Percentiles rank a stretch among this genome's conserved stretches.
Conservation (phyloP, 2,888 invertebrate genomes). For the Eulithis prunata region DNA sequence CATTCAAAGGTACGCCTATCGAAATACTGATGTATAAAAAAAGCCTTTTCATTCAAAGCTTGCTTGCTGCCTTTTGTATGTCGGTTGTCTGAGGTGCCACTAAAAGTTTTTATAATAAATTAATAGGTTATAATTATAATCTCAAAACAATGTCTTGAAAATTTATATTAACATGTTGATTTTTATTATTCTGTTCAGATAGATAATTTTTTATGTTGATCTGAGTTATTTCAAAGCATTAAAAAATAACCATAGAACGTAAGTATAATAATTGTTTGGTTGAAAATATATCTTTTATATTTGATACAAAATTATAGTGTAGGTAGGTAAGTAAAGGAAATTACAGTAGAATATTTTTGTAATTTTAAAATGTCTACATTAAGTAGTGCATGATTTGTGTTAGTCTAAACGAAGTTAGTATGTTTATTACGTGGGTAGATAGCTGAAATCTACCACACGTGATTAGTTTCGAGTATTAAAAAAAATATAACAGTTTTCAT, state of each 20-base stretch:
- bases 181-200: neutral
- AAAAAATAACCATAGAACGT: conserved; percentile 14
- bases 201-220: conserved; percentile 3
- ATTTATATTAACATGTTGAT: neutral
- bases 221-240: conserved; percentile 21
- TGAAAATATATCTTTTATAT: conserved; percentile 33
- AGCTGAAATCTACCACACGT: neutral
- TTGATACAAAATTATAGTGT: conserved; percentile 47
- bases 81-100: neutral
- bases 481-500: neutral
- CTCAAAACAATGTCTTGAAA: conserved; percentile 1
- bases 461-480: conserved; percentile 8
- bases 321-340: conserved; percentile 44
- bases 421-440: neutral
- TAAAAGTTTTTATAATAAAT: neutral
- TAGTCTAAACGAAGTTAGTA: neutral
- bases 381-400: conserved; percentile 10
- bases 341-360: conserved; percentile 50
- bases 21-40: conserved; percentile 7
- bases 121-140: too few relatives aligned
- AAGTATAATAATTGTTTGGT: conserved; percentile 23
- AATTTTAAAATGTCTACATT: conserved; percentile 31
- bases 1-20: neutral
- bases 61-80: conserved; percentile 10
- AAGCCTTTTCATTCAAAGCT: conserved; percentile 8